phyloP scores from a whole-genome alignment of 2,888 invertebrate species.

The Chirona hameri region DNA sequence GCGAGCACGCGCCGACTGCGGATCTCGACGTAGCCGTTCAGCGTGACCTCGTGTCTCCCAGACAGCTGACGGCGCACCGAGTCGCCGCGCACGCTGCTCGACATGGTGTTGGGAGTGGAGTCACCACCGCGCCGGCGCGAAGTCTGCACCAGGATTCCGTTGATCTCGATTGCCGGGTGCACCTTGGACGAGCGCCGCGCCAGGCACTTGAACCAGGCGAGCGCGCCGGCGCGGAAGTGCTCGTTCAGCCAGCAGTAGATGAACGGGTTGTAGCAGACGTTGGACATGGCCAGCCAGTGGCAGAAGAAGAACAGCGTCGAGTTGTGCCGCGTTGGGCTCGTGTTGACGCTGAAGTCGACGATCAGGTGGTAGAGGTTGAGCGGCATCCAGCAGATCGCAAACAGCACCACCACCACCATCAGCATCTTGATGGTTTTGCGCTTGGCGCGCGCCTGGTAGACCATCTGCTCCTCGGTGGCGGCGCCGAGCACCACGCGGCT shows the following conservation, averaged over 20 bases:
- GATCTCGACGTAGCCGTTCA: constrained; percentile 27
- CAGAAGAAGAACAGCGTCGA: constrained; percentile 48
- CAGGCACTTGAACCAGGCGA: constrained; percentile 45
- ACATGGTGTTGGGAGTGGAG: constrained; percentile 7
- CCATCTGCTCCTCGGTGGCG: constrained; percentile 48
- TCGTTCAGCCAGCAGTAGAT: constrained; percentile 53
- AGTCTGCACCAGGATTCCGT: constrained; percentile 39
- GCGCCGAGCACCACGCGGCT: constrained; percentile 46
- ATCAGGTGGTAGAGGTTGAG: constrained; percentile 50
- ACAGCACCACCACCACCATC: constrained; percentile 49
- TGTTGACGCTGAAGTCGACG: constrained; percentile 45
- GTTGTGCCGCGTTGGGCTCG: constrained; percentile 45
- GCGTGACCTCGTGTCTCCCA: background rate
- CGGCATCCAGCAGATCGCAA: constrained; percentile 52
- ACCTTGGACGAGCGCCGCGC: constrained; percentile 40
- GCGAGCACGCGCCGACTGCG: constrained; percentile 5
- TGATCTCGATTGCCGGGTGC: constrained; percentile 41
- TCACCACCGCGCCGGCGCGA: background rate
- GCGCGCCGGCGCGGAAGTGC: constrained; percentile 47
- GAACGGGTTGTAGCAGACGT: constrained; percentile 52
- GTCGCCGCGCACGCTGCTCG: constrained; percentile 12
- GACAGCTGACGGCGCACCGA: constrained; percentile 6
- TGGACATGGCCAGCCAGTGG: constrained; percentile 52
- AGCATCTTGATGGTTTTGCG: constrained; percentile 51
- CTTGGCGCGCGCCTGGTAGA: constrained; percentile 46